Base-by-base conservation (phyloP, 2,888 invertebrate species). In the Urechis unicinctus region DNA sequence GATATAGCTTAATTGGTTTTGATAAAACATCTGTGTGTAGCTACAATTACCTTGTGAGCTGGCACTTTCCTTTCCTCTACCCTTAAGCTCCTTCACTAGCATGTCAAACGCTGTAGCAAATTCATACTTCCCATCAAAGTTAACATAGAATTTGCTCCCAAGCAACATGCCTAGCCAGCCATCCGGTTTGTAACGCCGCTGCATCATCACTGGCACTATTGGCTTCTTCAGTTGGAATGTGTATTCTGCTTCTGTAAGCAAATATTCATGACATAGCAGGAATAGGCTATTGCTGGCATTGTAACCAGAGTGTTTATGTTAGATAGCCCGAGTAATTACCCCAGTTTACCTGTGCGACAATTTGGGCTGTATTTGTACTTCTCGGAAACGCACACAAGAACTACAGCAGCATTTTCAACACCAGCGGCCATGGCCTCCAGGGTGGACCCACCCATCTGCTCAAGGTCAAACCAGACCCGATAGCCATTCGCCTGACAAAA, bases 361-460 rank as follows among this genome's bases (percentile, higher is more conserved):
- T 73, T 73, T 3, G 73, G 71, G 52, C 71, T 72, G 57, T 70
- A 66, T 57, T 75, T 76, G 58, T 75, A 76, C 56, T 70, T 72
- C 57, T 75, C 72, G 0, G 74, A 73, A 68, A 72, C 71, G 57
- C 73, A 75, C 6, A 74, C 55, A 4, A 76, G 59, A 1, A 76
- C 72, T 1, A 74, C 67, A 3, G 68, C 67, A 1, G 74, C 63
- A 41, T 72, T 67, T 57, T 76, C 75, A 17, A 75, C 66, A 1
- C 73, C 75, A 6, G 65, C 63, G 1, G 74, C 72, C 75, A 75
- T 76, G 1, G 71, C 69, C 17, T 72, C 68, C 28, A 76, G 61
- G 0, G 73, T 73, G 3, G 72, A 71, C 1, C 72, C 73, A 13
- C 70, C 69, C 68, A 74, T 73, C 59, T 72, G 67, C 45, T 75